These are phyloP conservation scores for Mus spicilegus DNA, from an alignment of 2,113 vertebrate species.

Conservation along the genomic window DNA sequence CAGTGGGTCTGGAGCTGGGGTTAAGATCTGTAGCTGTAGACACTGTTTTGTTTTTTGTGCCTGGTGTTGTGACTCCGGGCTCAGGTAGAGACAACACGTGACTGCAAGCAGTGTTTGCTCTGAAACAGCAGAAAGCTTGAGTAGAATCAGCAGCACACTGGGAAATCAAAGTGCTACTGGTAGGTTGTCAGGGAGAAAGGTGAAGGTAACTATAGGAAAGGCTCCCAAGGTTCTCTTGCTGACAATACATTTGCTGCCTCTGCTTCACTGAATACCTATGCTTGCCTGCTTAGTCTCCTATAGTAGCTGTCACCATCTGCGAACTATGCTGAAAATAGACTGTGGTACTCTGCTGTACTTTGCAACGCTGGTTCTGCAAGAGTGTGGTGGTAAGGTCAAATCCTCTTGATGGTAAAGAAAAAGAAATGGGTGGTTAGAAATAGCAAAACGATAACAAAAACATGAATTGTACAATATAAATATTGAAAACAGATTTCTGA, in stretches of 20 bases:
- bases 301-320: not conserved
- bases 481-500: conserved; percentile 10
- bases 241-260: not conserved
- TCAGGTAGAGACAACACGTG: not conserved
- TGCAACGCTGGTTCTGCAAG: not conserved
- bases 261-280: not conserved
- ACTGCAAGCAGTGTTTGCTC: not conserved
- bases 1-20: not conserved
- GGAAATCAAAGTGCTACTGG: not conserved
- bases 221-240: not conserved
- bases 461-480: not conserved
- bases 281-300: not conserved
- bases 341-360: too few relatives aligned
- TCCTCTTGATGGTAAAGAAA: not conserved
- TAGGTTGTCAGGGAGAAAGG: not conserved
- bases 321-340: not conserved
- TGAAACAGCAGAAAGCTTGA: not conserved
- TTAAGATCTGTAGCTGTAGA: not conserved
- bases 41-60: not conserved
- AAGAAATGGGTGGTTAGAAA: not conserved
- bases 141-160: too few relatives aligned
- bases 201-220: not conserved
- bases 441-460: not conserved
- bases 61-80: not conserved
- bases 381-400: not conserved